Evolutionary conservation across 1,140 invertebrate genomes (phyloP).

Genomic region (Anthonomus grandis): DNA sequence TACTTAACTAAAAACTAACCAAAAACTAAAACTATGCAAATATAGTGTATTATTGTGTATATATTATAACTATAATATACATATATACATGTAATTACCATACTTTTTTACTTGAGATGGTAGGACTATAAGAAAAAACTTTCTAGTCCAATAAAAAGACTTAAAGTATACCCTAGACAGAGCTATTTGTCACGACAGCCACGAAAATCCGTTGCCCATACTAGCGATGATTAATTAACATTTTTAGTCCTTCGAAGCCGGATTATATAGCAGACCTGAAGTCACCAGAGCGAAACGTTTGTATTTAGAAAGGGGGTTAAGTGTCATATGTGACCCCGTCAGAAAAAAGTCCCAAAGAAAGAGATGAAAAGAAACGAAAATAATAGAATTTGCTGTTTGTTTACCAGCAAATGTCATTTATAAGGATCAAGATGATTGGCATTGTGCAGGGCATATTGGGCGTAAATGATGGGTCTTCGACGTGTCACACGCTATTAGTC

Average conservation of each 20-base stretch:
- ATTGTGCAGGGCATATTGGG: slow-evolving; percentile 14
- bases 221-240: slow-evolving; percentile 12
- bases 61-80: no score
- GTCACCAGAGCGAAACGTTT: slow-evolving; percentile 18
- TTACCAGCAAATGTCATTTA: slow-evolving; percentile 17
- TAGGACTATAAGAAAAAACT: no score
- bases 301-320: slow-evolving; percentile 15
- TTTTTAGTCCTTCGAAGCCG: slow-evolving; percentile 13
- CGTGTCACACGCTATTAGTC: slow-evolving; percentile 6
- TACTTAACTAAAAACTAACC: no score
- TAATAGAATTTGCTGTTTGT: slow-evolving; percentile 16
- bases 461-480: slow-evolving; percentile 13
- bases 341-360: slow-evolving; percentile 9
- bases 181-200: slow-evolving; percentile 13
- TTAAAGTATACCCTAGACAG: slow-evolving; percentile 1
- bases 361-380: slow-evolving; percentile 3
- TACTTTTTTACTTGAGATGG: no score
- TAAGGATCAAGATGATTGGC: slow-evolving; percentile 13
- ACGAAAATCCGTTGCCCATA: slow-evolving; percentile 5
- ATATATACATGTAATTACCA: no score
- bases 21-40: no score
- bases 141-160: no score
- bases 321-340: slow-evolving; percentile 13
- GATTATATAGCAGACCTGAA: slow-evolving; percentile 14
- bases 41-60: no score